Evolutionary conservation across 64 coral and sea anemone genomes (phyloP), one percentile per base, ranked within the genome.

Genomic region (Trachythela sp.): DNA sequence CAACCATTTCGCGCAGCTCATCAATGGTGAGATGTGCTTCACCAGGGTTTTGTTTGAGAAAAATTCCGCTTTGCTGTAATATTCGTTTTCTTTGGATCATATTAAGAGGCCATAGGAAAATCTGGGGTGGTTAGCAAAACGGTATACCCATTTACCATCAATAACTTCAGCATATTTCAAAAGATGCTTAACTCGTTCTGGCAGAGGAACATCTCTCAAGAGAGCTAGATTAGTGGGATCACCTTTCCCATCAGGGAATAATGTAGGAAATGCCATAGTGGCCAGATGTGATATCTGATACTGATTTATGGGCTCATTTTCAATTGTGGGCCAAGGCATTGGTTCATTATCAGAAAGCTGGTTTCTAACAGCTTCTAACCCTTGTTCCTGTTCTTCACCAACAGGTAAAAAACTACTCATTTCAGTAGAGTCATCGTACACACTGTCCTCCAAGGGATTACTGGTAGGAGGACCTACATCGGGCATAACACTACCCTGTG

Each of bases 321-420:
- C 71, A 32, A 77, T 9, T 77, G 71, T 35, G 31, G 29, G 71
- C 71, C 71, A 77, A 13, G 71, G 9, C 36, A 77, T 77, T 35
- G 71, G 71, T 35, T 77, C 36, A 77, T 77, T 38, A 4, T 35
- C 36, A 77, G 13, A 33, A 4, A 77, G 30, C 71, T 77, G 13
- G 17, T 77, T 77, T 77, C 32, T 35, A 35, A 77, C 71, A 77
- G 71, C 71, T 77, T 77, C 71, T 5, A 77, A 10, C 17, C 30
- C 36, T 18, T 77, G 71, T 77, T 77, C 4, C 17, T 77, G 30
- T 77, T 77, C 4, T 77, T 77, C 71, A 39, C 71, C 71, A 77
- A 77, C 71, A 77, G 71, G 71, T 77, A 77, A 77, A 77, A 77
- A 77, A 32, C 71, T 77, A 35, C 71, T 77, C 71, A 77, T 77